A percentile compares a stretch with the other conserved stretches of the same genome.
Conservation (phyloP, 2,888 invertebrate species). For the Drosophila recens region DNA sequence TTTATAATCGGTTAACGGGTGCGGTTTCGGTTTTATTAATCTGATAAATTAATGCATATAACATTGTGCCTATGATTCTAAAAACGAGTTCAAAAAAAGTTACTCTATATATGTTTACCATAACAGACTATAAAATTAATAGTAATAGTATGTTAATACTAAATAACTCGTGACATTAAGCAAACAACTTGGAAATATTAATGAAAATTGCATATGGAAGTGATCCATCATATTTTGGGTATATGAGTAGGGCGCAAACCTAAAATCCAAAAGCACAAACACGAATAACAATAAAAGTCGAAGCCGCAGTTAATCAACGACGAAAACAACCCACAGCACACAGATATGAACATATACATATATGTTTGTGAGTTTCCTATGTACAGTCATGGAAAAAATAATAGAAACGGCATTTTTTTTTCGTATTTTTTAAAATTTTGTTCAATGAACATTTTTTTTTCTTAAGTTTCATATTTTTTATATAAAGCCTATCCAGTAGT, state of each 20-base stretch:
- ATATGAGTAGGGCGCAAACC: constrained; percentile 54
- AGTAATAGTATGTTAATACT: background rate
- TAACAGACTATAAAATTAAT: constrained; percentile 28
- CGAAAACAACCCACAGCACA: constrained; percentile 49
- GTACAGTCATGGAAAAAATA: too few relatives aligned
- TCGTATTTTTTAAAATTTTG: too few relatives aligned
- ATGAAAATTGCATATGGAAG: constrained; percentile 82
- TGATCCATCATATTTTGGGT: constrained; percentile 77
- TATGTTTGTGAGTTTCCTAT: constrained; percentile 8
- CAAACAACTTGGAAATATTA: constrained; percentile 62
- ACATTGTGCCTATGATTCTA: too few relatives aligned
- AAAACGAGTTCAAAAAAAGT: background rate
- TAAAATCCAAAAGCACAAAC: constrained; percentile 46
- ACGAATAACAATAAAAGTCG: constrained; percentile 66
- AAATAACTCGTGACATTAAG: constrained; percentile 58
- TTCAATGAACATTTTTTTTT: too few relatives aligned
- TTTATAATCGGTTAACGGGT: background rate
- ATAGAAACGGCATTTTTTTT: too few relatives aligned
- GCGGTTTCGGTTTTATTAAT: too few relatives aligned
- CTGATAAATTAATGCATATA: too few relatives aligned
- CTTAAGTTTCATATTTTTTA: too few relatives aligned
- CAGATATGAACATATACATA: background rate
- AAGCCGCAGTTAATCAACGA: constrained; percentile 76
- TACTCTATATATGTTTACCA: background rate
- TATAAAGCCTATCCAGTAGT: too few relatives aligned